phyloP scores from a whole-genome alignment of 2,888 invertebrate species.

The Anticlea derivata region DNA sequence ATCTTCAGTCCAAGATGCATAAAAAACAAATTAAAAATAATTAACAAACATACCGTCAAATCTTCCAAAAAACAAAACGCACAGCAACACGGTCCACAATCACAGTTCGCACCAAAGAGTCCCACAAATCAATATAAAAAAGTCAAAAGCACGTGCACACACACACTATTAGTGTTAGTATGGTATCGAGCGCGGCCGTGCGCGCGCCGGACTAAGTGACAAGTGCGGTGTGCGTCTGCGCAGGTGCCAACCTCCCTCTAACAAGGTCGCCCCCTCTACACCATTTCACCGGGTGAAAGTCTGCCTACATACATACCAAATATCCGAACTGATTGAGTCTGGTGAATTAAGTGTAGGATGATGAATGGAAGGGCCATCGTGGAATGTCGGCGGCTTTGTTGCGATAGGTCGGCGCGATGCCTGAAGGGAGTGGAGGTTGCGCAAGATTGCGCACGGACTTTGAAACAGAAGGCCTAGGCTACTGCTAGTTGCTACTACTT shows the following conservation, averaged over 20 bases:
- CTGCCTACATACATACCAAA: slow-evolving; percentile 83
- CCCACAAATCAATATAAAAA: slow-evolving; percentile 46
- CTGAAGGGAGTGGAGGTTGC: slow-evolving; percentile 3
- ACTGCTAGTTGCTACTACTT: no score
- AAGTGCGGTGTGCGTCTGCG: slow-evolving; percentile 70
- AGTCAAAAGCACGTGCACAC: slow-evolving; percentile 62
- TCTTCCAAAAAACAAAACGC: slow-evolving; percentile 51
- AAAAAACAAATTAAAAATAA: slow-evolving; percentile 19
- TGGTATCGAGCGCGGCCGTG: slow-evolving; percentile 61
- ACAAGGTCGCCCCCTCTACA: slow-evolving; percentile 78
- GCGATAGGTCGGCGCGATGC: slow-evolving; percentile 28
- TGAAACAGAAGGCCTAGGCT: not conserved
- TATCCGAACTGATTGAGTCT: slow-evolving; percentile 78
- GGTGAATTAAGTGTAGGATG: slow-evolving; percentile 56
- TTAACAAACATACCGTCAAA: slow-evolving; percentile 55
- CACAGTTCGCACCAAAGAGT: slow-evolving; percentile 71
- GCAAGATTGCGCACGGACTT: slow-evolving; percentile 8
- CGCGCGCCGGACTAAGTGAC: slow-evolving; percentile 72
- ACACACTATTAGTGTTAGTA: slow-evolving; percentile 42
- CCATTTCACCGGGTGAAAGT: slow-evolving; percentile 81
- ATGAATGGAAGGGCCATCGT: slow-evolving; percentile 60
- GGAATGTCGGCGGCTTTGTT: slow-evolving; percentile 37
- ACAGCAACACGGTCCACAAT: slow-evolving; percentile 57
- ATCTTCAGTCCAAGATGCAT: not conserved
- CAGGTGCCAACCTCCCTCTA: slow-evolving; percentile 82